Percentiles rank a stretch among this genome's conserved stretches.
Conservation (phyloP, 2,888 invertebrate genomes). For the Helobdella robusta region DNA sequence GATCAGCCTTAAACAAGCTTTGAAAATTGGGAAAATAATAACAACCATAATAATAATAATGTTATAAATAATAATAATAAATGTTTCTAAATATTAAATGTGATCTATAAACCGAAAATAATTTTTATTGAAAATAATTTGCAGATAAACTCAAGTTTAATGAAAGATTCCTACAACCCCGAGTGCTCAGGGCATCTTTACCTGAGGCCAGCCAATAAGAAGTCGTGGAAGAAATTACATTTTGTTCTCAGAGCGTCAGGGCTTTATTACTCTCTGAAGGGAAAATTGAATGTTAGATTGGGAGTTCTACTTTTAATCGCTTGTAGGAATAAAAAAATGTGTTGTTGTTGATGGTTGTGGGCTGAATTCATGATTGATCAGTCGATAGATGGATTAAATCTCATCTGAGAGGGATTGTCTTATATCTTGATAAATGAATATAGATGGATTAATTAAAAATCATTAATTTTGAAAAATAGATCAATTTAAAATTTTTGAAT, state of each 20-base stretch:
- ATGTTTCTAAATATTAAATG: background rate
- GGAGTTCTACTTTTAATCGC: background rate
- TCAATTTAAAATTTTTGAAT: too few species aligned
- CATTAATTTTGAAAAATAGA: too few species aligned
- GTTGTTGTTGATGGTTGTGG: background rate
- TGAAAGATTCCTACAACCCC: slow-evolving; percentile 59
- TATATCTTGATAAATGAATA: too few species aligned
- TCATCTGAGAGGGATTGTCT: too few species aligned
- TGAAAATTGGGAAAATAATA: background rate
- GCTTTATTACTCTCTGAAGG: slow-evolving; percentile 92
- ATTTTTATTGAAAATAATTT: background rate
- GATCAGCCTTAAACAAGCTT: background rate
- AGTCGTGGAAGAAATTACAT: slow-evolving; percentile 94
- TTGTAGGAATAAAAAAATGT: background rate
- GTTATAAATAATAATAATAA: background rate
- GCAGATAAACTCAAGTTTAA: slow-evolving; percentile 38
- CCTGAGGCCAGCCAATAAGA: slow-evolving; percentile 89
- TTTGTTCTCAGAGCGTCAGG: slow-evolving; percentile 90
- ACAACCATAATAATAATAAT: slow-evolving; percentile 15
- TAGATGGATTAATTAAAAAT: too few species aligned
- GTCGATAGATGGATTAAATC: background rate
- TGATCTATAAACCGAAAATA: background rate
- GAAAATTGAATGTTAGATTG: slow-evolving; percentile 55
- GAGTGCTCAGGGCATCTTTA: slow-evolving; percentile 84
- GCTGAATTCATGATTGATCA: background rate